phyloP scores from a whole-genome alignment of 2,797 vertebrate genomes.

The Muraenolepis orangiensis region DNA sequence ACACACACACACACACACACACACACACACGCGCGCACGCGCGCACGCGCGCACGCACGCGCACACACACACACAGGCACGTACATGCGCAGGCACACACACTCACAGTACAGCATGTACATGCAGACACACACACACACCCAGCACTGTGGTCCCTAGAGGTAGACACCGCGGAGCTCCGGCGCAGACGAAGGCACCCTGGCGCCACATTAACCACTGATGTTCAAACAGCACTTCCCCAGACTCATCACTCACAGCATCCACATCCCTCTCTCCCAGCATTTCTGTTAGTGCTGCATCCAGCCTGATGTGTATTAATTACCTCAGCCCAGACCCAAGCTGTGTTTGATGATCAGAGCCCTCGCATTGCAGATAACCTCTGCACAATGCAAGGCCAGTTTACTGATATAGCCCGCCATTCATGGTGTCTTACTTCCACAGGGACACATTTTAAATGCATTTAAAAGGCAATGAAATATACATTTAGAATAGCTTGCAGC shows the following conservation, averaged over 20 bases:
- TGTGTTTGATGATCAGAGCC: background rate
- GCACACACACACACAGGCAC: background rate
- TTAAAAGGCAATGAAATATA: too few relatives aligned
- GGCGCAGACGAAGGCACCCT: constrained; percentile 48
- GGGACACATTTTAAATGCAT: too few relatives aligned
- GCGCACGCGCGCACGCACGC: background rate
- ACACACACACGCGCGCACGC: constrained; percentile 2
- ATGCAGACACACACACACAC: background rate
- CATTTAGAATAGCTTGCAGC: too few relatives aligned
- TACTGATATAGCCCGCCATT: background rate
- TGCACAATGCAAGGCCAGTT: background rate
- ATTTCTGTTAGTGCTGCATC: background rate
- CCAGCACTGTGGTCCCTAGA: constrained; percentile 21
- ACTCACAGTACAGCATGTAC: background rate
- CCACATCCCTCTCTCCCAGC: constrained; percentile 36
- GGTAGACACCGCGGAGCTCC: constrained; percentile 40
- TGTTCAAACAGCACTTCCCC: constrained; percentile 50
- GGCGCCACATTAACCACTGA: constrained; percentile 52
- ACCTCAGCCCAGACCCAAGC: background rate
- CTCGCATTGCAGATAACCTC: background rate
- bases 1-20: constrained; percentile 3
- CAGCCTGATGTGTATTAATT: background rate
- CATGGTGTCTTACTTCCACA: background rate
- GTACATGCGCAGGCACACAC: background rate
- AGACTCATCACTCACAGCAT: constrained; percentile 43